Conservation (phyloP, 1,140 invertebrate genomes). For the Drosophila ercepeae region DNA sequence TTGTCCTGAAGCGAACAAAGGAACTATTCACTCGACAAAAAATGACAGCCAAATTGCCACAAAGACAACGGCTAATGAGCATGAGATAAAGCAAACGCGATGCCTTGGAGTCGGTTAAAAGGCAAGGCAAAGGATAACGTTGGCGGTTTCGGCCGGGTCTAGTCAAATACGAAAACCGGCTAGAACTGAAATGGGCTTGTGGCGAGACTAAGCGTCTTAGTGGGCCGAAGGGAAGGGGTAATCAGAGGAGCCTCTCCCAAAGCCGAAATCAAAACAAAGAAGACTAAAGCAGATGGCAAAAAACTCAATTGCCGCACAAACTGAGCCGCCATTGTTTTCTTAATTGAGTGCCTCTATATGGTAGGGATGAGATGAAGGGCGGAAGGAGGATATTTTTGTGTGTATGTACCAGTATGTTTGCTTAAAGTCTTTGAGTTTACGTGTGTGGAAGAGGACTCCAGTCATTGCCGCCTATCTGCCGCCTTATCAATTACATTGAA, state of each 20-base stretch:
- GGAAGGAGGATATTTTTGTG: not conserved
- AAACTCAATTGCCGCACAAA: conserved; percentile 58
- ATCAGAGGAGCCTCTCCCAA: not conserved
- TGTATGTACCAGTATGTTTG: conserved; percentile 24
- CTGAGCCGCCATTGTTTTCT: conserved; percentile 55
- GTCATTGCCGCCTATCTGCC: conserved; percentile 11
- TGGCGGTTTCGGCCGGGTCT: conserved; percentile 5
- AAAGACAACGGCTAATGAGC: conserved; percentile 52
- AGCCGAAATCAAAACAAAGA: conserved; percentile 40
- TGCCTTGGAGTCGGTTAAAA: conserved; percentile 10
- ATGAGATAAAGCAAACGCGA: conserved; percentile 11
- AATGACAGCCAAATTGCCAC: conserved; percentile 37
- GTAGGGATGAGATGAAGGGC: not conserved
- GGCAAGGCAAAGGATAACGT: conserved; percentile 1
- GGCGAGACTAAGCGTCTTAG: conserved; percentile 41
- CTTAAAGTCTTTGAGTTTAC: conserved; percentile 10
- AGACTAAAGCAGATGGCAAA: conserved; percentile 27
- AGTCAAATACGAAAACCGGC: conserved; percentile 39
- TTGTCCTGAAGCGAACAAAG: conserved; percentile 35
- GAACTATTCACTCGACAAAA: conserved; percentile 33
- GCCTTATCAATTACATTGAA: conserved; percentile 53
- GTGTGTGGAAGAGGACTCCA: conserved; percentile 5
- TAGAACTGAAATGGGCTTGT: conserved; percentile 23
- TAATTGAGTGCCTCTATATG: conserved; percentile 51
- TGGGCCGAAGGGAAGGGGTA: conserved; percentile 13